Evolutionary conservation across 2,797 vertebrate species (phyloP), one percentile per base, ranked within the genome.

Genomic region (Ctenopoma kingsleyae): DNA sequence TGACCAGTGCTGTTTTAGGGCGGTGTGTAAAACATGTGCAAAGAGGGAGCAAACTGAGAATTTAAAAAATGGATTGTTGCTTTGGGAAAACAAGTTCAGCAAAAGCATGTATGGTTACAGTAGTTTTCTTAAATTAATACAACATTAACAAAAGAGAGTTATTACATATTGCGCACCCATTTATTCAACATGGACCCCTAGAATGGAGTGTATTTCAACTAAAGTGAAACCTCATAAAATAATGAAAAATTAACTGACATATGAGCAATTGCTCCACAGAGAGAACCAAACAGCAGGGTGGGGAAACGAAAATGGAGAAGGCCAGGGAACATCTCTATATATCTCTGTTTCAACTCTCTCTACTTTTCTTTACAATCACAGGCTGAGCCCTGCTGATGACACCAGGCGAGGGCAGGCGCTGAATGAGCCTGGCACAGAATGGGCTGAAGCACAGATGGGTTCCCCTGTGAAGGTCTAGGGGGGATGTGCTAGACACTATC

Each of bases 351-450:
- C 73, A 25, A 35, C 59, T 79, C 27, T 57, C 64, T 73, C 54
- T 55, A 70, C 69, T 62, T 83, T 78, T 71, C 76, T 61, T 73
- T 55, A 71, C 72, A 81, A 86, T 84, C 81, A 89, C 82, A 90
- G 83, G 70, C 60, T 40, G 3, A 48, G 69, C 77, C 56, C 49
- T 80, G 68, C 23, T 7, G 71, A 87, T 87, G 86, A 89, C 70
- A 91, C 80, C 23, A 51, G 72, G 30, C 43, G 70, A 25, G 62
- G 56, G 62, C 57, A 61, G 75, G 83, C 74, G 87, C 75, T 87
- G 84, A 85, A 72, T 91, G 81, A 87, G 38, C 60, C 54, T 80
- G 66, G 68, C 66, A 80, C 68, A 84, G 68, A 44, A 38, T 52
- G 43, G 57, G 40, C 41, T 52, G 58, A 79, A 77, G 76, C 67